Percentiles rank a stretch among this genome's conserved stretches.
phyloP scores from a whole-genome alignment of 1,140 invertebrate species.

The Drosophila elegans region DNA sequence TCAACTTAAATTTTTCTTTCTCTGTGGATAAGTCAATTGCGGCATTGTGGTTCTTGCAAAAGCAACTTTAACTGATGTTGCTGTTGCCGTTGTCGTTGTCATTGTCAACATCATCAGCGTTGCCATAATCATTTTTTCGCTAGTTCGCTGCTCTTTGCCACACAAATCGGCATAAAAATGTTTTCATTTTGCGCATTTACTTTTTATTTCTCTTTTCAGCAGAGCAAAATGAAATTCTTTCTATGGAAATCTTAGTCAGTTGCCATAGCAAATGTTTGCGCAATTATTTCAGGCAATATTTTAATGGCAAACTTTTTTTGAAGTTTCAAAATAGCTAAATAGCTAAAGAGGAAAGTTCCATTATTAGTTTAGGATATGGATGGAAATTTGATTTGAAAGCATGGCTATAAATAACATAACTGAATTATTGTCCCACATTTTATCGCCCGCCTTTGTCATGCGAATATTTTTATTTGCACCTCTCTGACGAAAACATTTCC shows the following conservation, averaged over 20 bases:
- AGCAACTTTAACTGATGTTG: slow-evolving; percentile 34
- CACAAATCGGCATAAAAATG: slow-evolving; percentile 58
- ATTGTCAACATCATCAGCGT: slow-evolving; percentile 47
- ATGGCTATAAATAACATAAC: neutral
- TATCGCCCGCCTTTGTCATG: slow-evolving; percentile 43
- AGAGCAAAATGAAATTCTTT: slow-evolving; percentile 20
- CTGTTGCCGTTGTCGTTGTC: slow-evolving; percentile 19
- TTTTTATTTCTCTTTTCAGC: slow-evolving; percentile 29
- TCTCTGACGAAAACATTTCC: slow-evolving; percentile 60
- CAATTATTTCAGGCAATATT: slow-evolving; percentile 46
- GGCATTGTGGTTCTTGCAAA: slow-evolving; percentile 27
- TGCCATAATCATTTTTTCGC: slow-evolving; percentile 76
- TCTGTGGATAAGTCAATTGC: slow-evolving; percentile 57
- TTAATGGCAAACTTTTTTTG: slow-evolving; percentile 48
- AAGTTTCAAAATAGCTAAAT: slow-evolving; percentile 19
- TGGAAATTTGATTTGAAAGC: slow-evolving; percentile 21
- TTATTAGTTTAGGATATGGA: slow-evolving; percentile 38
- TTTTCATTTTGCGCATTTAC: slow-evolving; percentile 60
- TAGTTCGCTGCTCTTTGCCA: slow-evolving; percentile 78
- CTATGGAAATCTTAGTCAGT: slow-evolving; percentile 30
- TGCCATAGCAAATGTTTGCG: slow-evolving; percentile 32
- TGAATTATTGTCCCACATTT: slow-evolving; percentile 71
- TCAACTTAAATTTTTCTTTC: slow-evolving; percentile 1
- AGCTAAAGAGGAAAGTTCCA: slow-evolving; percentile 4
- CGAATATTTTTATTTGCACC: slow-evolving; percentile 59